Percentiles rank a stretch among this genome's conserved stretches.
These are phyloP conservation scores for Caenorhabditis parvicauda DNA, from an alignment of 2,888 invertebrate genomes.

Conservation along the genomic window DNA sequence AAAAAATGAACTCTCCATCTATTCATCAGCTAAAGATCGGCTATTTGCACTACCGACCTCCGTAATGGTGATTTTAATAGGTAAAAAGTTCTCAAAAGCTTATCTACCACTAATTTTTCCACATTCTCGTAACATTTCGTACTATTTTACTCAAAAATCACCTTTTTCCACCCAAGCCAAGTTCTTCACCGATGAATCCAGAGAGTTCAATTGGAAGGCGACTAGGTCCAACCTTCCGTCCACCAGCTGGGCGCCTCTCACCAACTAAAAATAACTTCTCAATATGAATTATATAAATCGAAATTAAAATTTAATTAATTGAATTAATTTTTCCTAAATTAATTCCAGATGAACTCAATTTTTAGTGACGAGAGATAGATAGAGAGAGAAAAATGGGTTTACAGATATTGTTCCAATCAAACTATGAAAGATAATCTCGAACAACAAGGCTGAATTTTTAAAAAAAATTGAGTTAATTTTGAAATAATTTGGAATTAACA, in stretches of 20 bases:
- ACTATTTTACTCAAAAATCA: slow-evolving; percentile 8
- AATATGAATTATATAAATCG: background rate
- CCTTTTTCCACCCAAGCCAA: slow-evolving; percentile 59
- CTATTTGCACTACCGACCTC: no score
- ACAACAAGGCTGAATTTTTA: no score
- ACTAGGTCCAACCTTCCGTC: slow-evolving; percentile 57
- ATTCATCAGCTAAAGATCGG: no score
- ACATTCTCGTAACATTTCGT: background rate
- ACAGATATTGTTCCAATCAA: no score
- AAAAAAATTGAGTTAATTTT: background rate
- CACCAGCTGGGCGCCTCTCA: slow-evolving; percentile 54
- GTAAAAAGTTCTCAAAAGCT: background rate
- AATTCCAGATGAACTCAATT: background rate
- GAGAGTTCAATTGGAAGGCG: slow-evolving; percentile 56
- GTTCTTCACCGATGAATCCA: slow-evolving; percentile 64
- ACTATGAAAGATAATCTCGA: no score
- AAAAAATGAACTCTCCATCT: background rate
- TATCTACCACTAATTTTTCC: background rate
- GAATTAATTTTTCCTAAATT: background rate
- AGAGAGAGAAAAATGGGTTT: no score
- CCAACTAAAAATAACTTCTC: slow-evolving; percentile 19
- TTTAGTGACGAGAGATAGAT: no score
- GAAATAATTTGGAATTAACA: background rate
- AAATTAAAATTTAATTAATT: background rate
- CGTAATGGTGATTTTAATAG: no score